A percentile compares a stretch with the other conserved stretches of the same genome.
Evolutionary conservation across 92 coral and sea anemone species (phyloP).

Genomic region (Palythoa grandiflora): DNA sequence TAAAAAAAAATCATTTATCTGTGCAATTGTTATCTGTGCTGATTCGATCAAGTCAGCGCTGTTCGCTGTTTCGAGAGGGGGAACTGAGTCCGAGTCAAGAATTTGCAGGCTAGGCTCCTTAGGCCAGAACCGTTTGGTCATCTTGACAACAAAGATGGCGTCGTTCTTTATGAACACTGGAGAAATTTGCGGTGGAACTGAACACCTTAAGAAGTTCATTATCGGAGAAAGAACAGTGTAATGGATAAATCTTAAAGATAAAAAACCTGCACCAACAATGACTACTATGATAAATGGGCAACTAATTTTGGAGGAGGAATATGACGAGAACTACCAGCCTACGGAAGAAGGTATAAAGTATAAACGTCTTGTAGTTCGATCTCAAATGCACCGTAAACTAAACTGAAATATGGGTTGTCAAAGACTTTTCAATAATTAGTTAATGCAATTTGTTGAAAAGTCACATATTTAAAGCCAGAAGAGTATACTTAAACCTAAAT

Average conservation of each 20-base stretch:
- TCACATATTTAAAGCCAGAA: not conserved
- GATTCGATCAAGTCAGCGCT: no score
- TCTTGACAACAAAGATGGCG: constrained; percentile 56
- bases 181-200: constrained; percentile 24
- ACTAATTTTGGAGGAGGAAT: constrained; percentile 92
- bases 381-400: not conserved
- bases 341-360: constrained; percentile 84
- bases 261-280: constrained; percentile 45
- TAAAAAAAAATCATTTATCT: no score
- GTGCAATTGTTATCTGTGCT: no score
- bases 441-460: not conserved
- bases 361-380: not conserved
- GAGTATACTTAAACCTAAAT: not conserved
- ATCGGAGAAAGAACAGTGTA: not conserved
- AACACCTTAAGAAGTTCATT: not conserved
- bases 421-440: not conserved
- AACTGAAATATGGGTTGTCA: not conserved
- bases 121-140: constrained; percentile 29
- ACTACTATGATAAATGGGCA: constrained; percentile 94
- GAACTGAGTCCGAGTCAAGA: constrained; percentile 28
- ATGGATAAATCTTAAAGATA: not conserved
- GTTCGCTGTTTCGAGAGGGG: not conserved
- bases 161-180: not conserved
- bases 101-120: constrained; percentile 14
- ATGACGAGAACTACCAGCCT: constrained; percentile 94